These are phyloP conservation scores for Pollenia amentaria DNA, from an alignment of 2,888 invertebrate species.

Conservation along the genomic window DNA sequence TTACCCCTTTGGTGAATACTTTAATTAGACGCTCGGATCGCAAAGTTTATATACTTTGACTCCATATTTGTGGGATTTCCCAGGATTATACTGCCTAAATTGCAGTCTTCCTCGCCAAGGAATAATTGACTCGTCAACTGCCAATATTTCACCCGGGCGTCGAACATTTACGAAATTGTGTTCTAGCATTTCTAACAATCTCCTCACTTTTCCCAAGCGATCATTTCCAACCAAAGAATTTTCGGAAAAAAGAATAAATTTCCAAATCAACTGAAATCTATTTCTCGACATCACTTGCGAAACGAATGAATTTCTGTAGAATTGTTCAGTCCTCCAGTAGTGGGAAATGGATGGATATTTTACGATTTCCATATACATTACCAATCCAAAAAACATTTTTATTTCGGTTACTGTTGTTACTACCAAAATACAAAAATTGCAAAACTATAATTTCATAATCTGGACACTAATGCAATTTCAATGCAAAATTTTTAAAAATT, in stretches of 20 bases:
- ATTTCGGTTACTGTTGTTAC: slow-evolving; percentile 51
- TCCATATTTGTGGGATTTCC: background rate
- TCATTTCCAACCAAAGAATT: too few species aligned
- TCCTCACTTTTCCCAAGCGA: too few species aligned
- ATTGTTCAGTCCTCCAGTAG: slow-evolving; percentile 39
- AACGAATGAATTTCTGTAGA: slow-evolving; percentile 34
- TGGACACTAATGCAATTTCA: too few species aligned
- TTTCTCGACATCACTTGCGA: background rate
- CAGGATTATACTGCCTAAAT: slow-evolving; percentile 5
- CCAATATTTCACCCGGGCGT: slow-evolving; percentile 54
- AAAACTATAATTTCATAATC: too few species aligned
- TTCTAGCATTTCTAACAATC: too few species aligned
- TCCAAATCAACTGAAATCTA: too few species aligned
- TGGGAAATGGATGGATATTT: slow-evolving; percentile 62
- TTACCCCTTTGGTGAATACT: too few species aligned
- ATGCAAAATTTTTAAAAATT: too few species aligned
- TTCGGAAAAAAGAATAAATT: too few species aligned
- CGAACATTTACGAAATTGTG: too few species aligned
- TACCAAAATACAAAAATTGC: too few species aligned
- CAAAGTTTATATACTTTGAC: slow-evolving; percentile 3
- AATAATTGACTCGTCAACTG: slow-evolving; percentile 67
- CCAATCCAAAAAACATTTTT: slow-evolving; percentile 51
- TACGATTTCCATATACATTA: slow-evolving; percentile 55
- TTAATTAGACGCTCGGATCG: slow-evolving; percentile 18
- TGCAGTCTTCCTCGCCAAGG: slow-evolving; percentile 40